Conservation (phyloP, 2,888 invertebrate species). For the Sinohyriopsis cumingii region DNA sequence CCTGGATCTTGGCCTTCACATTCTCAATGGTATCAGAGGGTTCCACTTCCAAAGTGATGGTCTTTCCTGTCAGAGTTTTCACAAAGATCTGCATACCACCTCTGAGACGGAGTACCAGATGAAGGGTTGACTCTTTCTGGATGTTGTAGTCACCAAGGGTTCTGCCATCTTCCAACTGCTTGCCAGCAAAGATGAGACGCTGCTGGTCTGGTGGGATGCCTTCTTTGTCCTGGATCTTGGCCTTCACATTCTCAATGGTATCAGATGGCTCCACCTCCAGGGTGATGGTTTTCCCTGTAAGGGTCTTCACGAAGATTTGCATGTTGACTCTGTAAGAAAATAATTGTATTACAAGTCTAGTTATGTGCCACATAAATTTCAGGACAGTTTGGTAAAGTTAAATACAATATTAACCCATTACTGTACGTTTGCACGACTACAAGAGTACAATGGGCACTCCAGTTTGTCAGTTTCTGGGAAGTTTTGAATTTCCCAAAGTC, state of each 20-base stretch:
- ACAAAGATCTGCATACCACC: constrained; percentile 85
- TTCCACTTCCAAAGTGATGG: constrained; percentile 75
- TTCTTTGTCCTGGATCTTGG: constrained; percentile 75
- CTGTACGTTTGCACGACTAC: too few relatives aligned
- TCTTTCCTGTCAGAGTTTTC: constrained; percentile 69
- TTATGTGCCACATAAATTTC: too few relatives aligned
- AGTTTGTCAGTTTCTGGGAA: too few relatives aligned
- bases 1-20: constrained; percentile 80
- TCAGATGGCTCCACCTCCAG: constrained; percentile 83
- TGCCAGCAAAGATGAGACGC: too few relatives aligned
- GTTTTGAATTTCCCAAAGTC: too few relatives aligned
- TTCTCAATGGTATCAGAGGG: constrained; percentile 94
- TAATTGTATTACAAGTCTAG: too few relatives aligned
- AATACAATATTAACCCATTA: too few relatives aligned
- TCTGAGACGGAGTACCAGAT: constrained; percentile 89
- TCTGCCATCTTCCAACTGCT: constrained; percentile 94
- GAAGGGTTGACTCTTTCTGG: constrained; percentile 96
- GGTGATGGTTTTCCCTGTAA: constrained; percentile 69
- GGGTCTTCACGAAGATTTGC: constrained; percentile 80
- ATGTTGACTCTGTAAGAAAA: constrained; percentile 2
- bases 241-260: constrained; percentile 93
- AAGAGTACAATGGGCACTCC: too few relatives aligned
- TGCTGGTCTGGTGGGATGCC: constrained; percentile 82
- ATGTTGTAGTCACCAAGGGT: constrained; percentile 95
- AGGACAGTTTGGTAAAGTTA: too few relatives aligned